Percentiles rank a stretch among this genome's conserved stretches.
Conservation (phyloP, 2,797 vertebrate genomes). For the Taenioides sp. region DNA sequence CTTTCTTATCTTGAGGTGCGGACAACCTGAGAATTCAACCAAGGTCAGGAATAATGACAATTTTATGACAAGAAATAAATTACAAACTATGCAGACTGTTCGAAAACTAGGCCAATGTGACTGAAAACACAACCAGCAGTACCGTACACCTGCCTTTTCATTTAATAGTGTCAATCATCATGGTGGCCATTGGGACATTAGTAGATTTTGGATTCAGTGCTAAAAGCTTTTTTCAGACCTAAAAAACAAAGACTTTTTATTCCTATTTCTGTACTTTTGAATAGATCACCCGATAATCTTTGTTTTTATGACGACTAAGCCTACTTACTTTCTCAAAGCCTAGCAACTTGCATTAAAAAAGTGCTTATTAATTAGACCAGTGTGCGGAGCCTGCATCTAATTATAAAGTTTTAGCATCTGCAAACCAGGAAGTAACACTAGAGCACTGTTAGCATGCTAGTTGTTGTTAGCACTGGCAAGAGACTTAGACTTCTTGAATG, state of each 20-base stretch:
- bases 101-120: not conserved
- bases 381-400: too few species aligned
- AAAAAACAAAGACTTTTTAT: not conserved
- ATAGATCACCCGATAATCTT: not conserved
- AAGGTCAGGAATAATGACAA: not conserved
- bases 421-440: too few species aligned
- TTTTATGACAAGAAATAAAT: not conserved
- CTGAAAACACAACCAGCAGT: not conserved
- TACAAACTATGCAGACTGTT: not conserved
- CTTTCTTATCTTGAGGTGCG: not conserved
- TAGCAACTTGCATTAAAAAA: conserved; percentile 8
- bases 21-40: not conserved
- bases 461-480: too few species aligned
- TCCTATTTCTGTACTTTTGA: not conserved
- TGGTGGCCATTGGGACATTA: not conserved
- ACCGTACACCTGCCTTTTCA: not conserved
- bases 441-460: too few species aligned
- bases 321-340: conserved; percentile 2
- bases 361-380: not conserved
- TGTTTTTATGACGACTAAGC: not conserved
- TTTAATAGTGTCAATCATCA: not conserved
- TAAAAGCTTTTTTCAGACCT: not conserved
- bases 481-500: too few species aligned
- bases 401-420: too few species aligned
- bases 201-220: not conserved